These are phyloP conservation scores for Tenualosa ilisha DNA, from an alignment of 2,797 vertebrate species.

Conservation along the genomic window DNA sequence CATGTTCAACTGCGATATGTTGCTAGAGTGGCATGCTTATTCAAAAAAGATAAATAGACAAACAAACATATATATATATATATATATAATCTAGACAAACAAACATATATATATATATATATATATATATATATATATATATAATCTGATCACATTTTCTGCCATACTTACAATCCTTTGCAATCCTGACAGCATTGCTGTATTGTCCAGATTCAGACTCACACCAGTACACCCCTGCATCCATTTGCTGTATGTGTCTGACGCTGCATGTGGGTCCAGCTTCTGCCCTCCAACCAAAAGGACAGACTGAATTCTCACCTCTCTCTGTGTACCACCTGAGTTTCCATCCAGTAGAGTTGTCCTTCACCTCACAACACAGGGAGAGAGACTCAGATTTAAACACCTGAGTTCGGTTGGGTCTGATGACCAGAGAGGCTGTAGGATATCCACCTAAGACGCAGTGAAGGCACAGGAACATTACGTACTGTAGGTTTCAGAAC, in stretches of 20 bases:
- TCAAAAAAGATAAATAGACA: too few relatives aligned
- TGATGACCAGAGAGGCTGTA: background rate
- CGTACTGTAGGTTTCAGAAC: too few relatives aligned
- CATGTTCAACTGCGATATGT: too few relatives aligned
- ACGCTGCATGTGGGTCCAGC: slow-evolving; percentile 30
- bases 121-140: too few relatives aligned
- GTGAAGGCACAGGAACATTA: background rate
- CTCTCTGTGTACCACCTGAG: background rate
- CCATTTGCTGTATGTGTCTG: background rate
- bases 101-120: too few relatives aligned
- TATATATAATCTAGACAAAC: too few relatives aligned
- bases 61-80: too few relatives aligned
- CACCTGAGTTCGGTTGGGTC: background rate
- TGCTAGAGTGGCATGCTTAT: too few relatives aligned
- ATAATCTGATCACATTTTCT: too few relatives aligned
- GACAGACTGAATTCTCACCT: background rate
- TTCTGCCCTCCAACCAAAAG: background rate
- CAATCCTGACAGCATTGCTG: slow-evolving; percentile 51
- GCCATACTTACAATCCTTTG: background rate
- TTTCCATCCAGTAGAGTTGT: too few relatives aligned
- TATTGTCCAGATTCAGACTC: slow-evolving; percentile 53
- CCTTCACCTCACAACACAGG: slow-evolving; percentile 17
- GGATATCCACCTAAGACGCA: background rate
- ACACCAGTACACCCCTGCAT: slow-evolving; percentile 55
- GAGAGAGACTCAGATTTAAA: background rate